Base-by-base conservation (phyloP, 1,140 invertebrate species). In the Capitella teleta region DNA sequence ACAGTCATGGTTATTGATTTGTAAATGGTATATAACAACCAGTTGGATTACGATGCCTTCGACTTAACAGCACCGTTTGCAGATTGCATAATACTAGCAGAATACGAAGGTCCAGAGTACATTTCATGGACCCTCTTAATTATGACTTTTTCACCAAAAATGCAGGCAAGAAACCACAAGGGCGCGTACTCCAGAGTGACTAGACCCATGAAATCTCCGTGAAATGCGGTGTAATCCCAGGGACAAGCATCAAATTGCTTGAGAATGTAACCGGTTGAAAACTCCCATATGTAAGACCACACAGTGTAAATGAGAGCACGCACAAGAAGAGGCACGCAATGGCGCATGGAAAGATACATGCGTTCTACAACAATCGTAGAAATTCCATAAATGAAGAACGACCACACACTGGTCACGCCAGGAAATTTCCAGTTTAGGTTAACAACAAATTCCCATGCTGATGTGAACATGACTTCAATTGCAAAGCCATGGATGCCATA, bases 401-500 rank as follows among this genome's bases (percentile, higher is more conserved):
- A 69, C 74, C 75, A 78, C 1, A 77, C 62, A 54, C 73, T 76
- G 4, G 75, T 74, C 37, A 63, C 63, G 54, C 76, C 76, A 18
- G 68, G 64, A 28, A 77, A 66, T 52, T 73, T 76, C 67, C 68
- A 74, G 54, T 77, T 75, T 18, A 59, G 47, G 52, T 70, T 71
- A 10, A 74, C 65, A 1, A 75, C 67, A 58, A 76, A 76, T 45
- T 78, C 75, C 74, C 74, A 78, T 8, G 64, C 51, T 14, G 75
- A 74, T 6, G 76, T 78, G 56, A 77, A 78, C 55, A 74, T 73
- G 4, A 78, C 68, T 62, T 78, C 76, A 34, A 68, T 67, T 16
- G 74, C 68, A 60, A 73, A 77, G 25, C 76, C 76, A 61, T 77
- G 75, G 12, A 78, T 66, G 5, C 72, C 76, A 59, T 78, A 78